These are phyloP conservation scores for Tympanuchus pallidicinctus DNA, from an alignment of 2,113 vertebrate genomes.

Conservation along the genomic window DNA sequence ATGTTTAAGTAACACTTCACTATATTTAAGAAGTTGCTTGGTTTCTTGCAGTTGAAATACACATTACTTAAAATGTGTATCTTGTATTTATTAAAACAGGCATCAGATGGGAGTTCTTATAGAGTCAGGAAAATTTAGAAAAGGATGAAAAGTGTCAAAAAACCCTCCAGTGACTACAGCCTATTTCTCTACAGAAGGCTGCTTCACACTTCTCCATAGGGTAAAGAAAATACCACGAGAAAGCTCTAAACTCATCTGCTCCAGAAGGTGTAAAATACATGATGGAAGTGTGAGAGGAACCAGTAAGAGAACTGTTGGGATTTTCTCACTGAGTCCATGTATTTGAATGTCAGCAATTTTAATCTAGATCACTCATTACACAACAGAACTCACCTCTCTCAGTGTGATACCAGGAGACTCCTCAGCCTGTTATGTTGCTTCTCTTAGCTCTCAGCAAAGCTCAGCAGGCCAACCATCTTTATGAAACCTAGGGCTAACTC, in stretches of 20 bases:
- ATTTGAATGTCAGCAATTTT: slow-evolving; percentile 55
- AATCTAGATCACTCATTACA: slow-evolving; percentile 46
- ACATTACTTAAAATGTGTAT: not conserved
- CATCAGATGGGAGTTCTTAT: not conserved
- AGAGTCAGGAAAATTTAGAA: slow-evolving; percentile 18
- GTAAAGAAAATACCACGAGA: slow-evolving; percentile 19
- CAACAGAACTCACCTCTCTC: not conserved
- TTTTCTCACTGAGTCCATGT: slow-evolving; percentile 49
- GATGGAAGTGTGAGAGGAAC: slow-evolving; percentile 25
- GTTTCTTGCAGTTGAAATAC: too few relatives aligned
- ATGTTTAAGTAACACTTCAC: not conserved
- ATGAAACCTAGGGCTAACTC: not conserved
- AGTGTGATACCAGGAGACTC: not conserved
- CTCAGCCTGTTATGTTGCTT: not conserved
- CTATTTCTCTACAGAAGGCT: slow-evolving; percentile 26
- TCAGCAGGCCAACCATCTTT: not conserved
- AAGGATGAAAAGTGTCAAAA: not conserved
- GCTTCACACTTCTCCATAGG: slow-evolving; percentile 14
- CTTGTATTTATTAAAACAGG: slow-evolving; percentile 10
- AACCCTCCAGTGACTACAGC: slow-evolving; percentile 20
- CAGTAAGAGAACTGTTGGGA: slow-evolving; percentile 10
- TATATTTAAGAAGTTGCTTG: not conserved
- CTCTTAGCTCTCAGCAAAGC: not conserved
- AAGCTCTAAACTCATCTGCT: slow-evolving; percentile 23
- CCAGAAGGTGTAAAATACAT: slow-evolving; percentile 37